Conservation (phyloP, 2,113 vertebrate genomes). For the Myotis lucifugus region DNA sequence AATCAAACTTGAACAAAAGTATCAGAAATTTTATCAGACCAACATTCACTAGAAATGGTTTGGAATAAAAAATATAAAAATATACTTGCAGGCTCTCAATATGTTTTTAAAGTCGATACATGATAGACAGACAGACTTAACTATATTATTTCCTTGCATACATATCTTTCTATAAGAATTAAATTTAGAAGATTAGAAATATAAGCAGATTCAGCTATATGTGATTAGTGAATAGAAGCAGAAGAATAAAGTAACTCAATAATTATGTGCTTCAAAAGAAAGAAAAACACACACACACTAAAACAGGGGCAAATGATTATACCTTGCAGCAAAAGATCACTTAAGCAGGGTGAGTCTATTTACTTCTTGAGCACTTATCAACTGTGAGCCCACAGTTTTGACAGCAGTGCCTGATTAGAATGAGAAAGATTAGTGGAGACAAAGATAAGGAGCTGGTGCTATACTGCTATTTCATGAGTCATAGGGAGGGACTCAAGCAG, state of each 20-base stretch:
- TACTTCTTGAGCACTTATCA: conserved; percentile 26
- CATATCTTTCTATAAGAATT: conserved; percentile 8
- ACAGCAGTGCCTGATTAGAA: conserved; percentile 16
- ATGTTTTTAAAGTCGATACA: conserved; percentile 21
- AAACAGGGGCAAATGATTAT: not conserved
- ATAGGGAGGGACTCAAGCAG: not conserved
- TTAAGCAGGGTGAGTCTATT: conserved; percentile 1
- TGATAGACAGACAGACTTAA: not conserved
- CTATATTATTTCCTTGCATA: not conserved
- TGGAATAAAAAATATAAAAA: conserved; percentile 7
- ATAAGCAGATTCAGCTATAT: not conserved
- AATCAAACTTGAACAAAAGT: not conserved
- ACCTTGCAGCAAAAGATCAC: not conserved
- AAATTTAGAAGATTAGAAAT: not conserved
- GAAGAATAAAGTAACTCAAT: conserved; percentile 24
- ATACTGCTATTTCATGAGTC: not conserved
- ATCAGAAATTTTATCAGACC: not conserved
- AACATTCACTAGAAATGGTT: not conserved
- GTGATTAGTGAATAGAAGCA: not conserved
- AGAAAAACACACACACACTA: not conserved
- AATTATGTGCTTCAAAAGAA: conserved; percentile 31
- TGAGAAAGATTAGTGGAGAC: conserved; percentile 5
- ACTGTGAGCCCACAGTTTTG: not conserved
- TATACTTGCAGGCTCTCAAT: not conserved
- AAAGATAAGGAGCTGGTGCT: not conserved